Evolutionary conservation across 2,797 vertebrate genomes (phyloP).

Genomic region (Catharus ustulatus): DNA sequence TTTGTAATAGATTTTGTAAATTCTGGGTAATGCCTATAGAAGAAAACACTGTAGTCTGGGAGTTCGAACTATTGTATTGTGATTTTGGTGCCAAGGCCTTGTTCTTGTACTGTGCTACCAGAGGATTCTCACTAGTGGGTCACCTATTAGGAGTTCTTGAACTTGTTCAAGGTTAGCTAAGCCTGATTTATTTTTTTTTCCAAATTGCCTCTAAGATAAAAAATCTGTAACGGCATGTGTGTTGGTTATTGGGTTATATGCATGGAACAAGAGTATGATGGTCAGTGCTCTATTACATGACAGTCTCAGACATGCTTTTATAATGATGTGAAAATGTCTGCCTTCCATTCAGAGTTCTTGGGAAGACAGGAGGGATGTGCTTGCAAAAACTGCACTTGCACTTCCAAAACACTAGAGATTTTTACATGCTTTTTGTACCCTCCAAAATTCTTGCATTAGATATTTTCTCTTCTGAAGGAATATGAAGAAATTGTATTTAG

Average conservation of each 20-base stretch:
- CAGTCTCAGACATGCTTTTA: not conserved
- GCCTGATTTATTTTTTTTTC: not conserved
- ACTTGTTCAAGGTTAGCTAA: not conserved
- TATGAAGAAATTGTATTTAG: not conserved
- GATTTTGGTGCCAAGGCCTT: not conserved
- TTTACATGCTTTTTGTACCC: not conserved
- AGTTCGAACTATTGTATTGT: not conserved
- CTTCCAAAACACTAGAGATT: not conserved
- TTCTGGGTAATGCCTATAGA: not conserved
- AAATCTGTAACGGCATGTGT: not conserved
- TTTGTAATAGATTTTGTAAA: not conserved
- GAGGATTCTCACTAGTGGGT: not conserved
- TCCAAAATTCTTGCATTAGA: not conserved
- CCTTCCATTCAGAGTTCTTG: not conserved
- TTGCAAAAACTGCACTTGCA: not conserved
- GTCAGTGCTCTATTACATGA: fast-evolving
- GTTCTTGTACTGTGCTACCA: not conserved
- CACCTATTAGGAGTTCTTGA: not conserved
- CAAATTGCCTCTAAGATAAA: not conserved
- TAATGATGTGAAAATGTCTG: not conserved
- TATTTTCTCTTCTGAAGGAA: not conserved
- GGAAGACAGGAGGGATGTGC: not conserved
- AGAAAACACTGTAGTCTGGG: not conserved
- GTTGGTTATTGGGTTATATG: not conserved
- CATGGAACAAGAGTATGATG: fast-evolving